phyloP scores from a whole-genome alignment of 1,140 invertebrate species.

The Brachionus rubens region DNA sequence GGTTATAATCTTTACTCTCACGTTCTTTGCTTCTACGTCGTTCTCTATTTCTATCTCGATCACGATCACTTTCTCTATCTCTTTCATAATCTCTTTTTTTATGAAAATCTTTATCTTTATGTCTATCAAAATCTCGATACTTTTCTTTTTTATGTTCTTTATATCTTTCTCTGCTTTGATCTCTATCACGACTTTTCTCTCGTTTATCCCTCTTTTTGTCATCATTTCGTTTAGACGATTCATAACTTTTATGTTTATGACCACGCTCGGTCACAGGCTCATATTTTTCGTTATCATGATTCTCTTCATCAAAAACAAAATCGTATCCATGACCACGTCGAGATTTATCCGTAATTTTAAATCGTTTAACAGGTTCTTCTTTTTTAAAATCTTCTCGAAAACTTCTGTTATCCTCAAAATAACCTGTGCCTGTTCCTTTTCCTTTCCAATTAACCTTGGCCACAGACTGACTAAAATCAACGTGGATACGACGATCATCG shows the following conservation, averaged over 20 bases:
- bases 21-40: background rate
- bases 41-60: background rate
- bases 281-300: constrained; percentile 6
- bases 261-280: constrained; percentile 13
- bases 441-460: constrained; percentile 65
- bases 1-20: background rate
- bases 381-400: background rate
- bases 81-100: background rate
- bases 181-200: background rate
- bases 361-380: background rate
- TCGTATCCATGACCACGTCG: constrained; percentile 7
- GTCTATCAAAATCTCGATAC: background rate
- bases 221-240: background rate
- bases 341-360: constrained; percentile 22
- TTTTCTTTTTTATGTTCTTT: background rate
- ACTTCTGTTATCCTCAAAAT: constrained; percentile 25
- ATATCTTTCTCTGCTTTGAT: constrained; percentile 8
- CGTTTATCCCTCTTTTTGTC: constrained; percentile 4
- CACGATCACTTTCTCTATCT: background rate
- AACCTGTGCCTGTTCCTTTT: constrained; percentile 42
- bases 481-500: constrained; percentile 95
- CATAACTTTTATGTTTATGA: background rate
- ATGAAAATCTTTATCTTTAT: background rate
- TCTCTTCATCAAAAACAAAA: constrained; percentile 32
- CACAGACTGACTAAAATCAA: constrained; percentile 98